These are phyloP conservation scores for Laothoe populi DNA, from an alignment of 2,888 invertebrate species.

Conservation along the genomic window DNA sequence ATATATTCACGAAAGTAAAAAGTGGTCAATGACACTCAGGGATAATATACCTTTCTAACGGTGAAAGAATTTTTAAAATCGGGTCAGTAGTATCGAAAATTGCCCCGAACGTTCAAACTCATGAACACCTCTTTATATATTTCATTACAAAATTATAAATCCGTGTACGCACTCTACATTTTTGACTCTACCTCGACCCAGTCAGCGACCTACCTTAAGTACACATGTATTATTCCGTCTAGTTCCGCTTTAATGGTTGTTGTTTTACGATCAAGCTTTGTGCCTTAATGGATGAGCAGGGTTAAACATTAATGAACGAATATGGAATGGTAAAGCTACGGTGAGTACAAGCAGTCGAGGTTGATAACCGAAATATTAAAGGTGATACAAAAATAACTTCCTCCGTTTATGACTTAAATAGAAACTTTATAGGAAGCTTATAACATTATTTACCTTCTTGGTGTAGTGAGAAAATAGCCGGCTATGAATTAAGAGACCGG, in stretches of 20 bases:
- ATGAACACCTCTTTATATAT: no score
- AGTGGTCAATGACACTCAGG: no score
- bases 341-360: background rate
- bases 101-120: no score
- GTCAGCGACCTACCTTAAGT: background rate
- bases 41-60: no score
- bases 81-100: no score
- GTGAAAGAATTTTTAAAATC: no score
- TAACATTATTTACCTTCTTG: background rate
- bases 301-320: constrained; percentile 17
- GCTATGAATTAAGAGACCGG: no score
- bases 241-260: constrained; percentile 10
- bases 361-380: background rate
- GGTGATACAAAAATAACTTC: no score
- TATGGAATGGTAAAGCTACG: constrained; percentile 1
- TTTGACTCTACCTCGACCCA: background rate
- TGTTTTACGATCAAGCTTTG: constrained; percentile 23
- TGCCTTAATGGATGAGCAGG: constrained; percentile 2
- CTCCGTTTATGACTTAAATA: no score
- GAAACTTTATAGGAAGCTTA: no score
- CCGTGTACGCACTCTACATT: background rate
- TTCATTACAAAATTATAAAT: background rate
- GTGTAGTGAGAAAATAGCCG: no score
- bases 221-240: constrained; percentile 14
- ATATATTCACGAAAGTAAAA: no score